Evolutionary conservation across 2,888 invertebrate genomes (phyloP).

Genomic region (Watsonalla binaria): DNA sequence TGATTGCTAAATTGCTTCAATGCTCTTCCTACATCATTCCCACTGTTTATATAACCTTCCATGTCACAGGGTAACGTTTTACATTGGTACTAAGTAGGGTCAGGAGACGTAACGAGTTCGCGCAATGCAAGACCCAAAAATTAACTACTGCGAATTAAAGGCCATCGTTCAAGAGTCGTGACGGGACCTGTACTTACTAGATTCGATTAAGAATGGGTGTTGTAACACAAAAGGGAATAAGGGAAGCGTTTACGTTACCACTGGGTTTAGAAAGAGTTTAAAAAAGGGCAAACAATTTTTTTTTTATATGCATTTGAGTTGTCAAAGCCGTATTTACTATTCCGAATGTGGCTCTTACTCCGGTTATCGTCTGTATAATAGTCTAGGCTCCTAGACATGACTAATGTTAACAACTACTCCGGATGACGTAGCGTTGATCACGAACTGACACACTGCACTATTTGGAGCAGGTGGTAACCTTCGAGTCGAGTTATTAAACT

Average conservation of each 20-base stretch:
- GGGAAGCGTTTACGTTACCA: no score
- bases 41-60: constrained; percentile 20
- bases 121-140: neutral
- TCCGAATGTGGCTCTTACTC: neutral
- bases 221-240: no score
- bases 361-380: neutral
- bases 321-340: no score
- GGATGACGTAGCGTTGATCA: neutral
- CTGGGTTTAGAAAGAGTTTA: no score
- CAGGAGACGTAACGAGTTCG: neutral
- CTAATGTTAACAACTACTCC: neutral
- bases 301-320: neutral
- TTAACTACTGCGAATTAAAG: no score
- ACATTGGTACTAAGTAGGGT: neutral
- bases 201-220: no score
- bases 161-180: no score
- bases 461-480: neutral
- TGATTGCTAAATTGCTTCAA: constrained; percentile 36
- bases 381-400: neutral
- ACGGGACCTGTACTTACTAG: no score
- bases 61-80: constrained; percentile 6
- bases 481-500: neutral
- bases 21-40: constrained; percentile 32
- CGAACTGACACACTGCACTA: constrained; percentile 2
- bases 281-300: neutral